Base-by-base conservation (phyloP, 2,888 invertebrate species). In the Holacanthella duospinosa region DNA sequence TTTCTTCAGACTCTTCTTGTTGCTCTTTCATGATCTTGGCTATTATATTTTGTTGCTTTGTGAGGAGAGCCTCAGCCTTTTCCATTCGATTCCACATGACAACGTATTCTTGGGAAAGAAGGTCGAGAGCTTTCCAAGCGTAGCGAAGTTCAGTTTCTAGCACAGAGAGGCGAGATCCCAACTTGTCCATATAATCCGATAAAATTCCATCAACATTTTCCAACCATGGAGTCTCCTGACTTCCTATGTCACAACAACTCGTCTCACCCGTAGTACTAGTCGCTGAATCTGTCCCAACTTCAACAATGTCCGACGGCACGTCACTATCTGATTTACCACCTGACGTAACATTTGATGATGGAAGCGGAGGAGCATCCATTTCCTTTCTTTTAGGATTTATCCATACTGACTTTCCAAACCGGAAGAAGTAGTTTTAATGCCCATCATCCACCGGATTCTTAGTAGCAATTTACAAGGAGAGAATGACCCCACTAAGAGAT, bases 81-180 rank as follows among this genome's bases (percentile, higher is more conserved):
- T 93, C 93, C 65, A 93, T 80, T 55, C 92, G 82, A 75, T 89
- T 89, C 92, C 93, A 93, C 88, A 93, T 93, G 77, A 90, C 88
- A 60, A 92, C 88, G 75, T 93, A 93, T 76, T 93, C 93, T 75
- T 89, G 89, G 44, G 91, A 91, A 36, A 93, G 83, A 60, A 93
- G 81, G 76, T 93, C 93, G 62, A 93, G 81, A 1, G 93, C 92
- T 69, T 92, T 83, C 93, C 93, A 93, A 24, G 93, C 93, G 76
- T 91, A 92, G 75, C 91, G 88, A 57, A 93, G 81, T 78, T 93
- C 93, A 1, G 90, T 89, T 78, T 93, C 93, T 19, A 93, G 82
- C 73, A 92, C 86, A 75, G 87, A 89, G 66, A 93, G 83, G 43
- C 92, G 83, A 28, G 90, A 89, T 19, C 89, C 93, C 83, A 66